Evolutionary conservation across 2,113 vertebrate genomes (phyloP), one percentile per base, ranked within the genome.

Genomic region (Thermophis baileyi): DNA sequence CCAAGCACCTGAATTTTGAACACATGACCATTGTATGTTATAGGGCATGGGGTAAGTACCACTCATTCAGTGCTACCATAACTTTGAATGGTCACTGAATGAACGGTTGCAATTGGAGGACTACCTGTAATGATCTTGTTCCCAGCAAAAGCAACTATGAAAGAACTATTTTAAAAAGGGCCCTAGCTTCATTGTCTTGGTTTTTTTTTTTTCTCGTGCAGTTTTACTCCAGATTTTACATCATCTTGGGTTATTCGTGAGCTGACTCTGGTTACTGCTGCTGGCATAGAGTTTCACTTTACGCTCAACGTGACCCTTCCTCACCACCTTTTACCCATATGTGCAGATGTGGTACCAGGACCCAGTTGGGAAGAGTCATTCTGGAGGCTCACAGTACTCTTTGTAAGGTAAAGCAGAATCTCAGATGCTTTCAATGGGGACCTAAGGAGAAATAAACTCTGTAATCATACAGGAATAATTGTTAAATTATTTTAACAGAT

Each of bases 161-260:
- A 74, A 44, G 40, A 16, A 40, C 4, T 24, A 27, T 4, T 81
- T 57, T 3, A 9, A 60, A 87, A 91, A 87, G 35, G 35, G 85
- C 55, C 44, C 14, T 55, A n/a, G 4, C 18, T 90, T 44, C 60
- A 1, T 30, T 53, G 91, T 22, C 50, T 93, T 88, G 74, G 3
- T 50, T 89, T 47, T 11, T n/a, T 60, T 85, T 53, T 30, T 85
- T 53, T 30, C 3, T 18, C 7, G 0, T 93, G 4, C 97, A 99
- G 99, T 92, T 99, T 99, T 96, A 99, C 99, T n/a, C 99, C 99
- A 24, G 99, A 99, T 96, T 99, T 99, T 90, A 99, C 99, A 0
- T 99, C 99, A 4, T 99, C 99, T 0, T 99, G 99, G 99, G 98
- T 99, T 87, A 99, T 99, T 93, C 98, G 99, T n/a, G 99, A 99